Conservation (phyloP, 2,113 vertebrate species). For the Toxostoma redivivum region DNA sequence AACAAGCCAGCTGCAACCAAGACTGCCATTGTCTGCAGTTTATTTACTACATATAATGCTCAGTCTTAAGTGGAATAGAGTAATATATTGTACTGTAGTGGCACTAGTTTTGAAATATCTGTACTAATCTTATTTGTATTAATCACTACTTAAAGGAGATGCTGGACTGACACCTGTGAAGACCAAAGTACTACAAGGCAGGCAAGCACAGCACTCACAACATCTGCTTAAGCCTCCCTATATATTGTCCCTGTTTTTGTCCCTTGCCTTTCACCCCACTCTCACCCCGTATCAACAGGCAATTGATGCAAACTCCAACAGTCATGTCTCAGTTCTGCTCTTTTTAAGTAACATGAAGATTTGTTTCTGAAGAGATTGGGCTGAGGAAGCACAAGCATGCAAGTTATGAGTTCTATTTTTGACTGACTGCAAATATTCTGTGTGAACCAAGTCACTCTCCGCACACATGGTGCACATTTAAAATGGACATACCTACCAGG, state of each 20-base stretch:
- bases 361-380: constrained; percentile 1
- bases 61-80: neutral
- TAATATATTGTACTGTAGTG: neutral
- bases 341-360: neutral
- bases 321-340: neutral
- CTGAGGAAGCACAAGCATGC: constrained; percentile 40
- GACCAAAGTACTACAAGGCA: neutral
- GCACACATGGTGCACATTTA: constrained; percentile 6
- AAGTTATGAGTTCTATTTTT: constrained; percentile 65
- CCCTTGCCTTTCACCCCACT: neutral
- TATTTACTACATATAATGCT: neutral
- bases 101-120: neutral
- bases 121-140: neutral
- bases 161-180: neutral
- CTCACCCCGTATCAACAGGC: neutral
- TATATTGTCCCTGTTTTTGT: neutral
- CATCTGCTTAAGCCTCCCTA: neutral
- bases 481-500: constrained; percentile 1
- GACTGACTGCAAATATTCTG: constrained; percentile 33
- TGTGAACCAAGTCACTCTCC: constrained; percentile 54
- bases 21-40: neutral
- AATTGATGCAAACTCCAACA: neutral
- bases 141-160: neutral
- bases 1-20: constrained; percentile 58
- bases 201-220: neutral